Evolutionary conservation across 2,888 invertebrate genomes (phyloP).

Genomic region (Hanleya hanleyi): DNA sequence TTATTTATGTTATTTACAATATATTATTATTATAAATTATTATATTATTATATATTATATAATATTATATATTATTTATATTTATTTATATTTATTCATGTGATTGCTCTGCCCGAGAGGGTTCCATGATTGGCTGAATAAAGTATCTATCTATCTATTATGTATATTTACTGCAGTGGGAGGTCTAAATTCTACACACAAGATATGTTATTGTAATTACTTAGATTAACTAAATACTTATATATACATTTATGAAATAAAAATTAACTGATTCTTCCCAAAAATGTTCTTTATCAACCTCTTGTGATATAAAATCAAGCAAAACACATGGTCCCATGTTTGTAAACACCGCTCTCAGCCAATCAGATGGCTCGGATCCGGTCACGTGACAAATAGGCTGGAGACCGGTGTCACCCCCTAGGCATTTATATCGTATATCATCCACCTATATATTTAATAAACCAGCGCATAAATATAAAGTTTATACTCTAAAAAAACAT

Average conservation of each 20-base stretch:
- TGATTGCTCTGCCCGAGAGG: too few species aligned
- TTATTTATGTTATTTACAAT: too few species aligned
- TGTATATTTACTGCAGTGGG: too few species aligned
- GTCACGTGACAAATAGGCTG: background rate
- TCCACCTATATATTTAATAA: slow-evolving; percentile 7
- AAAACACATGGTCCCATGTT: slow-evolving; percentile 4
- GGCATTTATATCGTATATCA: background rate
- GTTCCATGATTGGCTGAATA: too few species aligned
- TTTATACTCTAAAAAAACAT: slow-evolving; percentile 5
- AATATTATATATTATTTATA: too few species aligned
- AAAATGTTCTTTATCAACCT: background rate
- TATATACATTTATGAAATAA: background rate
- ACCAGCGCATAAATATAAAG: background rate
- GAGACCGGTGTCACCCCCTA: background rate
- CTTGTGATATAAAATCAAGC: slow-evolving; percentile 3
- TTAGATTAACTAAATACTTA: background rate
- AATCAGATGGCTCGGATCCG: background rate
- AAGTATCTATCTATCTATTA: too few species aligned
- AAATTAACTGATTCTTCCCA: too few species aligned
- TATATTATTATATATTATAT: background rate
- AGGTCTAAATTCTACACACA: too few species aligned
- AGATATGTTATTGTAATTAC: background rate
- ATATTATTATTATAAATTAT: background rate
- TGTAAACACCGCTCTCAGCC: background rate
- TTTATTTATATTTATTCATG: too few species aligned